Conservation (phyloP, 2,888 invertebrate genomes). For the Mythimna ferrago region DNA sequence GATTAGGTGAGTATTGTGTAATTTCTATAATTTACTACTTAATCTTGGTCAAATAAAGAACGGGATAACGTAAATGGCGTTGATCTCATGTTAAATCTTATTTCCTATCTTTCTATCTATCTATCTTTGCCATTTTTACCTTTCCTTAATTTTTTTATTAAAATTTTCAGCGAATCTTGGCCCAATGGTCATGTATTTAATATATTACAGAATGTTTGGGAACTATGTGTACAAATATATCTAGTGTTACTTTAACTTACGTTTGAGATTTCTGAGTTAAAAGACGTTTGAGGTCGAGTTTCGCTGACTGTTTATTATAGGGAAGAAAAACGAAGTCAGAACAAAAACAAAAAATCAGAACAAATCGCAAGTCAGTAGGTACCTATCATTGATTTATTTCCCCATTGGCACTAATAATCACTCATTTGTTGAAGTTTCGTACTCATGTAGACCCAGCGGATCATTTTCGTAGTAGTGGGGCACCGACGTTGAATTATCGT, state of each 20-base stretch:
- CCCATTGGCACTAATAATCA: slow-evolving; percentile 12
- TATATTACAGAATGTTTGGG: not conserved
- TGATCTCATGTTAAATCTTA: not conserved
- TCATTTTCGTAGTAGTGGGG: slow-evolving; percentile 4
- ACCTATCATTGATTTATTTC: slow-evolving; percentile 16
- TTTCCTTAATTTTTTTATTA: not conserved
- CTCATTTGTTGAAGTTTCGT: slow-evolving; percentile 7
- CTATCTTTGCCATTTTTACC: not conserved
- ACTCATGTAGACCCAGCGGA: slow-evolving; percentile 13
- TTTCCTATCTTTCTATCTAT: no score
- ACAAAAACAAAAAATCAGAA: not conserved
- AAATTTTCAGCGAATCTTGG: not conserved
- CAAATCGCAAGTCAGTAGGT: not conserved
- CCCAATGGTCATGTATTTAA: not conserved
- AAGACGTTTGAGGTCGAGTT: not conserved
- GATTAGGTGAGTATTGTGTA: slow-evolving; percentile 1
- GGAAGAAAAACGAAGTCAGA: not conserved
- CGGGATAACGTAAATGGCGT: not conserved
- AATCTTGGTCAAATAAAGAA: not conserved
- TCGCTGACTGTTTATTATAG: slow-evolving; percentile 1
- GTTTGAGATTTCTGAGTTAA: slow-evolving; percentile 2
- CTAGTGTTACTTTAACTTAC: slow-evolving; percentile 1
- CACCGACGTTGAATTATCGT: slow-evolving; percentile 2
- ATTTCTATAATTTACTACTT: slow-evolving; percentile 1
- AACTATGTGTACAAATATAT: not conserved